These are phyloP conservation scores for Xenopus tropicalis DNA, from an alignment of 2,113 vertebrate species.

Conservation along the genomic window UCB_Xtro_10.0 CM004444.2:21466001-21466500, in stretches of 20 bases:
- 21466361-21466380: background rate
- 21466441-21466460: conserved; percentile 14
- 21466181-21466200: background rate
- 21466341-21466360: background rate
- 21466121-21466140: too few relatives aligned
- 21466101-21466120: too few relatives aligned
- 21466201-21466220: background rate
- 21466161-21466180: background rate
- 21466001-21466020: too few relatives aligned
- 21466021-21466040: too few relatives aligned
- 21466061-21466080: too few relatives aligned
- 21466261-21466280: background rate
- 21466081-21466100: too few relatives aligned
- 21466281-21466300: background rate
- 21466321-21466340: background rate
- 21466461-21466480: conserved; percentile 23
- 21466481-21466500: conserved; percentile 38
- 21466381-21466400: background rate
- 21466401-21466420: conserved; percentile 12
- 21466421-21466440: background rate
- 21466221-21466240: background rate
- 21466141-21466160: too few relatives aligned
- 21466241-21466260: background rate
- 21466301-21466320: background rate
- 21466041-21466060: too few relatives aligned